Base-by-base conservation (phyloP, 2,113 vertebrate species). In the Sebastes fasciatus region DNA sequence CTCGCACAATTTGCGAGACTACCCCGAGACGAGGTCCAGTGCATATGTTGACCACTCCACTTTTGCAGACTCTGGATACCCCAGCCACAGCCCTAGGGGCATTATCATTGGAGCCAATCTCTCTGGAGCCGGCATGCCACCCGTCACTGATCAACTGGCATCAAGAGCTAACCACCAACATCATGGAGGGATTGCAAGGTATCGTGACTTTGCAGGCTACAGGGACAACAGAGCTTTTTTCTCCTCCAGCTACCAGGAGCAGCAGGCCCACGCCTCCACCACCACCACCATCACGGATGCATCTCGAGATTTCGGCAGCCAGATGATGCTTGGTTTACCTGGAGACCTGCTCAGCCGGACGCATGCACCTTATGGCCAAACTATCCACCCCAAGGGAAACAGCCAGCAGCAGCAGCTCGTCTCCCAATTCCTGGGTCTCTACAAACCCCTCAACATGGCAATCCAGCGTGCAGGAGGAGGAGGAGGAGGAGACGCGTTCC, bases 241-340 rank as follows among this genome's bases (percentile, higher is more conserved):
- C 77, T 74, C 93, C 77, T 74, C 93, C n/a, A 88, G 93, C 43
- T 95, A 95, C 69, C 94, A 95, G 83, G 94, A 96, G 79, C 95
- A 96, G 95, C 95, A 96, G 95, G 95, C 95, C 95, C 94, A 95
- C 69, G 88, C 92, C 77, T 95, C 94, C 75, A 19, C 90, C 67
- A 34, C 90, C 67, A 34, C 34, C 34, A 34, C 34, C 34, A 34
- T 34, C 34, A 34, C 34, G 34, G 91, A 95, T 74, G 88, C 92
- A 2, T 78, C 86, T 43, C 88, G 94, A 52, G 92, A 94, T 21
- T 72, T 95, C 62, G 70, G 84, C 78, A 76, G 85, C 77, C 93
- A 93, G 88, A 93, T 94, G 89, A 94, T 96, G 92, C 66, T 96
- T 75, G 93, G 91, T 60, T 74, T 94, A 79, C 92, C 93, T 51